Evolutionary conservation across 1,140 invertebrate species (phyloP), one percentile per base, ranked within the genome.

Genomic region (Drosophila athabasca): DNA sequence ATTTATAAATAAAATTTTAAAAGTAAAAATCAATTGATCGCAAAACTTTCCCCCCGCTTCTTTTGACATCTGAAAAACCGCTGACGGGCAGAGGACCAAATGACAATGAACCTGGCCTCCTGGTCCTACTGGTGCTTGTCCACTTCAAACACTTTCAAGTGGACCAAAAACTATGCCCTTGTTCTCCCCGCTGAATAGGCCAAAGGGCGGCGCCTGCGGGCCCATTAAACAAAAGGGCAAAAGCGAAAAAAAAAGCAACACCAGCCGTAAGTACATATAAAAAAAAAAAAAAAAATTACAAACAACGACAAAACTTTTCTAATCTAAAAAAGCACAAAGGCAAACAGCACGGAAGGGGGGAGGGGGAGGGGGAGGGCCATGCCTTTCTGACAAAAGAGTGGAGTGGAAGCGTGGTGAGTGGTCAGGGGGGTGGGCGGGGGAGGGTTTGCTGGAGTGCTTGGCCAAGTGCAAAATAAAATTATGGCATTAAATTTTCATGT

Each of bases 401-500:
- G 11, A 31, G 51, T 31, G 52, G 29, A 7, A 5, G 24, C 17
- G 17, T 19, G 17, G 17, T 19, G 17, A 19, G 24, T 29, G 13
- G n/a, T n/a, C n/a, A n/a, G n/a, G 11, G 48, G 9, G 22, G n/a
- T 9, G 15, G 39, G 8, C 43, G 1, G 3, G 22, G 44, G n/a
- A 2, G 8, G 31, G n/a, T n/a, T 1, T 6, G 6, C 41, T 6
- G 51, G 50, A 43, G 66, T 48, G 70, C 75, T 9, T 59, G 71
- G 70, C 70, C 70, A 66, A 75, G 60, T 75, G 73, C 62, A 76
- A 76, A 76, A 76, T 76, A 76, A 76, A 76, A 76, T 76, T 76
- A 76, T 76, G 55, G 55, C 62, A 76, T 76, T 76, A 69, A 76
- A 76, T 76, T 76, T 76, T 76, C 73, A 76, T 76, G 73, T 76